Evolutionary conservation across 2,113 vertebrate genomes (phyloP).

Genomic region (Puffinus mauretanicus): DNA sequence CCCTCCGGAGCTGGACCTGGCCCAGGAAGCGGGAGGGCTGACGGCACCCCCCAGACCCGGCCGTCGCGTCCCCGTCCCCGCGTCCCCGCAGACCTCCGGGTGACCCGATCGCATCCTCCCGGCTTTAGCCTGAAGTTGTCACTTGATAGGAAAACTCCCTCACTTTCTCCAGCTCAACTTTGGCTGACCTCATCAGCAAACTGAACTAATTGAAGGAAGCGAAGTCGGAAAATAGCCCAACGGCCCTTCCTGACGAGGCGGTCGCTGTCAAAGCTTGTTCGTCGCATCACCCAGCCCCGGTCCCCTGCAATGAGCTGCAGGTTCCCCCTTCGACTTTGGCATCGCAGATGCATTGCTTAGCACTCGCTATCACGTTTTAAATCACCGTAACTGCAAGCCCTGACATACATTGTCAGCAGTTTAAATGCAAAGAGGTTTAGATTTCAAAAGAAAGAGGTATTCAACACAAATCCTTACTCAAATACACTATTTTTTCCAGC

Average conservation of each 20-base stretch:
- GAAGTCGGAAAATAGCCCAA: fast-evolving
- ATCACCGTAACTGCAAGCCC: background rate
- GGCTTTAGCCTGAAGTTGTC: background rate
- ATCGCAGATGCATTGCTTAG: background rate
- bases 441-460: background rate
- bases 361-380: background rate
- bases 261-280: background rate
- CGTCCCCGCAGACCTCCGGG: background rate
- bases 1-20: background rate
- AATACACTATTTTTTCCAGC: background rate
- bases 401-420: background rate
- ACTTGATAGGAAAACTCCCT: background rate
- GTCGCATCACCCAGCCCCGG: background rate
- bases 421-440: background rate
- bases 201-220: background rate
- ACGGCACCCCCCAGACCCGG: background rate
- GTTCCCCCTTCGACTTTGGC: fast-evolving
- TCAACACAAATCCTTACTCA: fast-evolving
- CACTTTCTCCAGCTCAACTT: background rate
- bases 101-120: fast-evolving
- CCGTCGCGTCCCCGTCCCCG: fast-evolving
- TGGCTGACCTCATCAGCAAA: background rate
- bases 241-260: fast-evolving
- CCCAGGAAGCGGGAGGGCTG: background rate
- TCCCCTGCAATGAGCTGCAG: background rate